Evolutionary conservation across 2,888 invertebrate species (phyloP).

Genomic region (Andrena minutula): DNA sequence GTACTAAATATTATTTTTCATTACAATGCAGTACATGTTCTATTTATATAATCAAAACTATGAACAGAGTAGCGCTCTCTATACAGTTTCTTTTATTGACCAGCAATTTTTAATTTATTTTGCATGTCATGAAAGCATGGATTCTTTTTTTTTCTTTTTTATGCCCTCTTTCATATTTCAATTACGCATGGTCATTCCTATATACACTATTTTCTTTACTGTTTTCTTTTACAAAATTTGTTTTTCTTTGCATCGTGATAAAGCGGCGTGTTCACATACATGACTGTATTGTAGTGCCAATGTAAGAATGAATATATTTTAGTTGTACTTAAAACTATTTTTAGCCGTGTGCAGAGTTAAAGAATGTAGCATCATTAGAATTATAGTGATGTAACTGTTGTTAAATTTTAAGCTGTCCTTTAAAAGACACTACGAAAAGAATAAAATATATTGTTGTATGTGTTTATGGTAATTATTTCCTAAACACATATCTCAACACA

Average conservation of each 20-base stretch:
- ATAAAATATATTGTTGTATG: conserved; percentile 58
- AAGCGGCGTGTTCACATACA: conserved; percentile 54
- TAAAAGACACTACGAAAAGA: conserved; percentile 24
- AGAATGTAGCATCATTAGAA: conserved; percentile 33
- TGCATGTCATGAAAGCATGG: conserved; percentile 23
- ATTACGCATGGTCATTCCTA: conserved; percentile 33
- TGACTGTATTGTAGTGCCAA: conserved; percentile 50
- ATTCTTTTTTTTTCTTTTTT: conserved; percentile 19
- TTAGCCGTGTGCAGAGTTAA: conserved; percentile 37
- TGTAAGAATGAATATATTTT: conserved; percentile 49
- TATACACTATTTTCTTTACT: conserved; percentile 37
- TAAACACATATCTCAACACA: conserved; percentile 48
- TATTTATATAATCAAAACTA: conserved; percentile 17
- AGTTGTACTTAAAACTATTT: conserved; percentile 52
- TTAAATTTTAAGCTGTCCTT: conserved; percentile 43
- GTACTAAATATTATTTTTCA: background rate
- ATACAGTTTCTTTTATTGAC: conserved; percentile 18
- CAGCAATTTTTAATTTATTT: conserved; percentile 20
- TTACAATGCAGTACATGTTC: conserved; percentile 5
- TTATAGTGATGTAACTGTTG: conserved; percentile 46
- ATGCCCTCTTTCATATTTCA: conserved; percentile 3
- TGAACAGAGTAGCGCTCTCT: conserved; percentile 12
- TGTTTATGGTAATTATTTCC: conserved; percentile 60
- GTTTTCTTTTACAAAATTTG: conserved; percentile 36
- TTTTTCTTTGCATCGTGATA: conserved; percentile 48